These are phyloP conservation scores for Ivindomyrus marchei DNA, from an alignment of 2,113 vertebrate genomes.

Conservation along the genomic window DNA sequence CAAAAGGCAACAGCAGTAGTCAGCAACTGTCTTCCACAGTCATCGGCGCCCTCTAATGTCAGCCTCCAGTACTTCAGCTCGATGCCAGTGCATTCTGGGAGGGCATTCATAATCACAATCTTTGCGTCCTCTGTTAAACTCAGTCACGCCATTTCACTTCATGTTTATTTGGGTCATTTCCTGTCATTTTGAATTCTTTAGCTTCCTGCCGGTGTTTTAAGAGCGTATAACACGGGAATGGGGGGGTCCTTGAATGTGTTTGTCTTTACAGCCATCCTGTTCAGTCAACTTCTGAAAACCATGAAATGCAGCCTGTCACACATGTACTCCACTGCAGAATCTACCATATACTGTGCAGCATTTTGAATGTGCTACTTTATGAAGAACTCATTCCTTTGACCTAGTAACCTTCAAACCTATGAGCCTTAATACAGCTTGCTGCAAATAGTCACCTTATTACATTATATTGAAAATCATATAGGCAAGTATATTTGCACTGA, in stretches of 20 bases:
- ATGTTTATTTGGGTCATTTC: not conserved
- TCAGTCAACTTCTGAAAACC: not conserved
- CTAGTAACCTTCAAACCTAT: not conserved
- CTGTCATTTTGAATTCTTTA: not conserved
- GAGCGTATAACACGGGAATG: not conserved
- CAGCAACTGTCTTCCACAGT: constrained; percentile 23
- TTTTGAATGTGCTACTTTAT: not conserved
- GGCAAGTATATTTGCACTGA: not conserved
- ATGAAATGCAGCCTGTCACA: not conserved
- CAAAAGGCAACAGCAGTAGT: constrained; percentile 60
- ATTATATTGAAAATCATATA: not conserved
- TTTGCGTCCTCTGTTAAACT: constrained; percentile 6
- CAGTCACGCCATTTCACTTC: not conserved
- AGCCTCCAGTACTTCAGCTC: constrained; percentile 17
- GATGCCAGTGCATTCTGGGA: constrained; percentile 17
- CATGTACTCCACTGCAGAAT: not conserved
- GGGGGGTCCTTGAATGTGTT: not conserved
- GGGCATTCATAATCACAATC: not conserved
- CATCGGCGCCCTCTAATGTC: constrained; percentile 10
- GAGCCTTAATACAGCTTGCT: constrained; percentile 12
- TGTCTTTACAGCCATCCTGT: not conserved
- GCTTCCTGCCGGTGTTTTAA: not conserved
- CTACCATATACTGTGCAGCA: not conserved
- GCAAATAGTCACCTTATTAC: constrained; percentile 7
- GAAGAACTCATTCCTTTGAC: not conserved